Base-by-base conservation (phyloP, 2,888 invertebrate species). In the Troides oblongomaculatus region DNA sequence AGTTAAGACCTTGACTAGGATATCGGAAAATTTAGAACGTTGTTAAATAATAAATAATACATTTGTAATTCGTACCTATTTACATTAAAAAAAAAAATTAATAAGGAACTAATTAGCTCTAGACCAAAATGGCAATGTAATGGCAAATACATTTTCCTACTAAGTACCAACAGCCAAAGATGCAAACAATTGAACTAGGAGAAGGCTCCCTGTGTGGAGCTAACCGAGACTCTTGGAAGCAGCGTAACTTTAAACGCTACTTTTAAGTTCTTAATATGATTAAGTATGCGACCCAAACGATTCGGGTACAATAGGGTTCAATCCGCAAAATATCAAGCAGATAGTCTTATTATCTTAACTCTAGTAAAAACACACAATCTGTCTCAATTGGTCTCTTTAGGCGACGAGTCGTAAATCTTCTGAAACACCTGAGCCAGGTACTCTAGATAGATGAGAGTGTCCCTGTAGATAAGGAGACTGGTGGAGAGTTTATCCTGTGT, bases 51-150 rank as follows among this genome's bases (percentile, higher is more conserved):
- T 89, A 90, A 90, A 87, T 87, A 88, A 88, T 84, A 87, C 82
- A 84, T 82, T 85, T 85, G 87, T 88, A 89, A 90, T 88, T 90
- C 88, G 86, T 87, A 83, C 84, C 86, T 92, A 91, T 92, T 89
- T 90, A 92, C 90, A 89, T 83, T 84, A 84, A 72, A 79, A 88
- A 90, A 87, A 86, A 92, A 46, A 46, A 46, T 46, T 77, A 75
- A 80, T 87, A 86, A 92, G 92, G 92, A 92, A 92, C 92, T 92
- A 87, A 90, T 86, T 88, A 86, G 84, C 84, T 89, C 84, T 90
- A 89, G 84, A 89, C 90, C 89, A 84, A 90, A 90, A 91, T 92
- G 92, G 92, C 92, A 92, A 92, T 88, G 84, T 89, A 88, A 91
- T 92, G 92, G 92, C 92, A 92, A 89, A 87, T 77, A 86, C 83